These are phyloP conservation scores for Trypoxylon attenuatum DNA, from an alignment of 2,888 invertebrate species.

Conservation along the genomic window DNA sequence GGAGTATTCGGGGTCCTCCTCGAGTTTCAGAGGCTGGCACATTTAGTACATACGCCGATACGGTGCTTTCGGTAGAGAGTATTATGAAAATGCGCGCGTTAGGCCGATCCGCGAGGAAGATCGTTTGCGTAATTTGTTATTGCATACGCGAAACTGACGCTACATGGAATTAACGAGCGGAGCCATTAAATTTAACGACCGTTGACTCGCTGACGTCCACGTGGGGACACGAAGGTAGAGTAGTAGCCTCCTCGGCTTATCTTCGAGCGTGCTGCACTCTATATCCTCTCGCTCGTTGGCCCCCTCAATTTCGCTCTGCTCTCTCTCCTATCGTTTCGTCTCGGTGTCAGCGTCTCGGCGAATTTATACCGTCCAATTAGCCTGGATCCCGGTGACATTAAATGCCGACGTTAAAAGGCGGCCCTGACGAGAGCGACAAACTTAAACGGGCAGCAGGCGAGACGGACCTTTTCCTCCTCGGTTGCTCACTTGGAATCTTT, in stretches of 20 bases:
- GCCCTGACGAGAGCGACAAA: conserved; percentile 62
- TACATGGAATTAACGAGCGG: conserved; percentile 56
- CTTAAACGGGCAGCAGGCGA: conserved; percentile 59
- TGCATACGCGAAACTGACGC: conserved; percentile 52
- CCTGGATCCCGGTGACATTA: conserved; percentile 56
- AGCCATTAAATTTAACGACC: conserved; percentile 59
- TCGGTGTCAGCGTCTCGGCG: conserved; percentile 7
- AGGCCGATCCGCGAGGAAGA: conserved; percentile 7
- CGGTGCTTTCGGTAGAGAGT: conserved; percentile 11
- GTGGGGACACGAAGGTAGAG: too few species aligned
- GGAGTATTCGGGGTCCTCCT: conserved; percentile 23
- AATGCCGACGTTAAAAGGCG: conserved; percentile 55
- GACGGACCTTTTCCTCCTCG: too few species aligned
- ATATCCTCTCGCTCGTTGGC: conserved; percentile 7
- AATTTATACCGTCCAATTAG: conserved; percentile 70
- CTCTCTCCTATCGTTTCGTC: neutral
- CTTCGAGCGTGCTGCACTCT: neutral
- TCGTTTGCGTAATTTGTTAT: conserved; percentile 59
- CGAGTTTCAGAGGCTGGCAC: conserved; percentile 25
- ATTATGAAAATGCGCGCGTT: conserved; percentile 48
- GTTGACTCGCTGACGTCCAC: conserved; percentile 53
- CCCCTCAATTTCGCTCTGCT: neutral
- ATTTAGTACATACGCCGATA: conserved; percentile 28
- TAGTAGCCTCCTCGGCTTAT: conserved; percentile 2
- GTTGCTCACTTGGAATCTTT: too few species aligned